Conservation (phyloP, 2,797 vertebrate genomes). For the Chaetophractus vellerosus region DNA sequence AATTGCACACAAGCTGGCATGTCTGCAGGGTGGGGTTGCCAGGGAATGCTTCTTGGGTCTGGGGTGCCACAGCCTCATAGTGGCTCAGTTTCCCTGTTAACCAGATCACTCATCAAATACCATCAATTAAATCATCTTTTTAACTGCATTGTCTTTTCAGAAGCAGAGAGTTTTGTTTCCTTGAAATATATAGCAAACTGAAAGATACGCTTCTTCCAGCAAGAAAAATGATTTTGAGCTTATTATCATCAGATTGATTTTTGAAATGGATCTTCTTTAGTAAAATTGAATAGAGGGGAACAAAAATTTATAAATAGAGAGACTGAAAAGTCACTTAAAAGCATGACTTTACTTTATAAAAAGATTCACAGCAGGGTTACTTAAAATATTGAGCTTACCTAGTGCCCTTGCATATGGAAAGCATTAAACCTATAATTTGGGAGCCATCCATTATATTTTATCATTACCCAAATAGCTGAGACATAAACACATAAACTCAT, state of each 20-base stretch:
- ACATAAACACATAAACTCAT: background rate
- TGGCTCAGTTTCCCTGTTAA: background rate
- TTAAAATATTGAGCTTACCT: background rate
- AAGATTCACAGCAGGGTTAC: too few relatives aligned
- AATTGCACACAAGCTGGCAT: accelerated
- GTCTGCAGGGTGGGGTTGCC: accelerated
- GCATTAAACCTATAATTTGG: background rate
- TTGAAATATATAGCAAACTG: background rate
- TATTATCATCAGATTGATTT: background rate
- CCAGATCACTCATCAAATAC: background rate
- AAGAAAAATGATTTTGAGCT: background rate
- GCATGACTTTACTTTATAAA: background rate
- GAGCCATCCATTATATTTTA: background rate
- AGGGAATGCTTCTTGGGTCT: accelerated
- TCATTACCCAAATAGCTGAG: background rate
- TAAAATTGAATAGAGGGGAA: background rate
- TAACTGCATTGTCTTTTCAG: background rate
- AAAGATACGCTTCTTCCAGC: background rate
- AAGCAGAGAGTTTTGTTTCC: background rate
- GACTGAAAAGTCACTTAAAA: background rate
- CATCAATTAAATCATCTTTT: background rate
- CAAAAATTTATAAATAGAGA: background rate
- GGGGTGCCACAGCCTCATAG: too few relatives aligned
- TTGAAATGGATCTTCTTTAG: background rate
- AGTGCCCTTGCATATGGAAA: too few relatives aligned